These are phyloP conservation scores for Conopomorpha cramerella DNA, from an alignment of 1,140 invertebrate genomes.

Conservation along the genomic window DNA sequence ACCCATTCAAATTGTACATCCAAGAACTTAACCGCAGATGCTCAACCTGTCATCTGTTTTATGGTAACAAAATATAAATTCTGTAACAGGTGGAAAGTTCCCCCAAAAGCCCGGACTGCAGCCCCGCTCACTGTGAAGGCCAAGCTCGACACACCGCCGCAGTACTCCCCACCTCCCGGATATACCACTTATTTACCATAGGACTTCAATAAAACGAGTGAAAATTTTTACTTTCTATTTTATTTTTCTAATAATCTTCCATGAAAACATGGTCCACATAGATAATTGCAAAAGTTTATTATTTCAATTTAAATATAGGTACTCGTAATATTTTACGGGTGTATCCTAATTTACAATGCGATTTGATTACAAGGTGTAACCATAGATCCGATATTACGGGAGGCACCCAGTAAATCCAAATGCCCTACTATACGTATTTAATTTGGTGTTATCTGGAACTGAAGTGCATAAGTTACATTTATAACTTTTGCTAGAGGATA, in stretches of 20 bases:
- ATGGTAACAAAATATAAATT: neutral
- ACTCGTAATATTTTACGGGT: neutral
- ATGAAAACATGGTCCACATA: too few relatives aligned
- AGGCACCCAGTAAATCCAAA: too few relatives aligned
- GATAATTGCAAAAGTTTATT: neutral
- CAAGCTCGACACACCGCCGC: constrained; percentile 23
- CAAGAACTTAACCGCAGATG: too few relatives aligned
- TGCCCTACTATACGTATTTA: too few relatives aligned
- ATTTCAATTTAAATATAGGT: neutral
- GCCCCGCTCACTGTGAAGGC: constrained; percentile 17
- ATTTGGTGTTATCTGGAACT: too few relatives aligned
- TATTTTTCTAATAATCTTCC: too few relatives aligned
- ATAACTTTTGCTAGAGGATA: too few relatives aligned
- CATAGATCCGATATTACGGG: too few relatives aligned
- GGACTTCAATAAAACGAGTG: constrained; percentile 1
- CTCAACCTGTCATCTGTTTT: neutral
- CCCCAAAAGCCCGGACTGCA: constrained; percentile 13
- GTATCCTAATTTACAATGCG: too few relatives aligned
- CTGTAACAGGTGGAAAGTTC: constrained; percentile 32
- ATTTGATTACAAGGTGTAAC: neutral
- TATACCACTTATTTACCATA: constrained; percentile 35
- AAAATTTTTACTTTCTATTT: neutral
- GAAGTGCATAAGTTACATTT: too few relatives aligned
- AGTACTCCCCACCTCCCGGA: constrained; percentile 34
- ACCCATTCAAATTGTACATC: too few relatives aligned